These are phyloP conservation scores for Octopus sinensis DNA, from an alignment of 1,140 invertebrate species.

Conservation along the genomic window DNA sequence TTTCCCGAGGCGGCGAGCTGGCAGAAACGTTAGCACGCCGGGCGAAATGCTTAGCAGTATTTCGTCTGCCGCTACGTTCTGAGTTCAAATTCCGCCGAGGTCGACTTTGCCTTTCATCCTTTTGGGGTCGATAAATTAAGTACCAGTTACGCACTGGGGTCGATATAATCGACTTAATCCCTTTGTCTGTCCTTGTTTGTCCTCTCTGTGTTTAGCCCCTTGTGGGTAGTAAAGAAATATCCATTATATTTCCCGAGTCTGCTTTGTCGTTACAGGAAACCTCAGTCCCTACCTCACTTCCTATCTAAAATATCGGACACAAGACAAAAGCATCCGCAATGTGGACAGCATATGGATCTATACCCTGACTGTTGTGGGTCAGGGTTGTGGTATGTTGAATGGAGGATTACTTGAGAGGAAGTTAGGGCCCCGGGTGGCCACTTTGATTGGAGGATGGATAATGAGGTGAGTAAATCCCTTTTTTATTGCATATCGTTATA, in stretches of 20 bases:
- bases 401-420: constrained; percentile 47
- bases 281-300: constrained; percentile 58
- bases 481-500: neutral
- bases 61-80: no score
- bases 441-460: constrained; percentile 38
- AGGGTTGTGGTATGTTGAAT: constrained; percentile 49
- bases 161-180: no score
- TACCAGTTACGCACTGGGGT: no score
- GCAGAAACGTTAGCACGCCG: no score
- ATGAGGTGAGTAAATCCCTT: constrained; percentile 26
- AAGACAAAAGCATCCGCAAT: constrained; percentile 38
- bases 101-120: no score
- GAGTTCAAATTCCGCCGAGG: no score
- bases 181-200: no score
- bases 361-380: constrained; percentile 38
- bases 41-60: no score
- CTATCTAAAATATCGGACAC: constrained; percentile 45
- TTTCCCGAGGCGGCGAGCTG: no score
- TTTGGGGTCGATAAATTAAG: no score
- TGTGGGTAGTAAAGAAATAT: no score
- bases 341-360: constrained; percentile 44
- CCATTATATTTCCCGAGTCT: neutral
- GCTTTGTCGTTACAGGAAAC: constrained; percentile 38
- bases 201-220: no score
- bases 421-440: constrained; percentile 44